A percentile compares a stretch with the other conserved stretches of the same genome.
These are phyloP conservation scores for Mycetomoellerius zeteki DNA, from an alignment of 1,140 invertebrate genomes.

Conservation along the genomic window DNA sequence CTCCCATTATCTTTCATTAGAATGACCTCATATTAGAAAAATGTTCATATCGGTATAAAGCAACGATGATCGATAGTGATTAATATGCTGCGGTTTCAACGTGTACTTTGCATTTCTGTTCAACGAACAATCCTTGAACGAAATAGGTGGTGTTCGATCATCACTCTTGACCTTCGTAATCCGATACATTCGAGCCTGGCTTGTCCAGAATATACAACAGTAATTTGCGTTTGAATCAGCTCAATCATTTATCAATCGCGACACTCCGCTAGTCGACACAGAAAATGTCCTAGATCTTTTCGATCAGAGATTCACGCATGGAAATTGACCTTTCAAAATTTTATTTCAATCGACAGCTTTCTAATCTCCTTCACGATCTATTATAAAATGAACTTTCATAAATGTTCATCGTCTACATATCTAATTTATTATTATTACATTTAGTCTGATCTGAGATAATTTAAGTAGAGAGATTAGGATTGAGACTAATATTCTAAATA, in stretches of 20 bases:
- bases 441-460: neutral
- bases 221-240: constrained; percentile 56
- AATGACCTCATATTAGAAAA: neutral
- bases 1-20: too few relatives aligned
- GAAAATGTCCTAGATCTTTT: neutral
- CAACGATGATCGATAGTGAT: neutral
- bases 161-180: constrained; percentile 51
- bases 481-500: neutral
- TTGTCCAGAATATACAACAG: constrained; percentile 12
- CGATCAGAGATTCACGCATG: neutral
- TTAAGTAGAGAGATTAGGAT: neutral
- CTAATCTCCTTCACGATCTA: neutral
- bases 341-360: neutral
- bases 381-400: neutral
- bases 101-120: constrained; percentile 46
- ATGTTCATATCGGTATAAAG: neutral
- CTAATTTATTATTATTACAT: neutral
- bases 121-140: constrained; percentile 50
- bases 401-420: neutral
- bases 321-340: neutral
- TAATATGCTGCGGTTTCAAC: neutral
- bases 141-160: constrained; percentile 31
- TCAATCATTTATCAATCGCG: constrained; percentile 47
- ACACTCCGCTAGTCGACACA: neutral
- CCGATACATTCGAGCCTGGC: constrained; percentile 30